Base-by-base conservation (phyloP, 2,888 invertebrate genomes). In the Nebria brevicollis region DNA sequence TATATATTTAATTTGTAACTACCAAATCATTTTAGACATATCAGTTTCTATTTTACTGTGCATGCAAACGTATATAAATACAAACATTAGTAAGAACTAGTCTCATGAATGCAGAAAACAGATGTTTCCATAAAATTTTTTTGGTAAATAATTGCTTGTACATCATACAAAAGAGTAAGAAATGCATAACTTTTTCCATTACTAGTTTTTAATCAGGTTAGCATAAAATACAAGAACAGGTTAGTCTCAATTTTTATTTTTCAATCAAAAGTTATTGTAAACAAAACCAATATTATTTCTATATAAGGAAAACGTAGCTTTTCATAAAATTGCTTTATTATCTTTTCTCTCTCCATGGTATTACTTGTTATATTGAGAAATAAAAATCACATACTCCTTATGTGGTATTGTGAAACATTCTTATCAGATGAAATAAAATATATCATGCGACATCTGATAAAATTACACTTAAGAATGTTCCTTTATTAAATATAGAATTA, bases 401-500 rank as follows among this genome's bases (percentile, higher is more conserved):
- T 68, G 26, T 68, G 68, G 25, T 54, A 54, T 54, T 54, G 54
- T 54, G 13, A 54, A 13, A 54, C 54, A 66, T 11, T 25, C 15
- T 25, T 11, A 68, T 68, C 68, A 66, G 15, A 66, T n/a, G n/a
- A 66, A 66, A 66, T 66, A 15, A 66, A n/a, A 66, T 15, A 26
- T 25, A 26, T n/a, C 2, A 25, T 68, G 15, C 11, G n/a, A 34
- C 72, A 42, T 41, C 65, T 75, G 66, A 13, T 26, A 65, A 66
- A 54, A 54, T 11, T 13, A 54, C 8, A 8, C 8, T 54, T 54
- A 3, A 8, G 54, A 75, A 75, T 75, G 75, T 66, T 75, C 26
- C 25, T 70, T 70, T 70, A 77, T 77, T 77, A 68, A 77, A 77
- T 70, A 70, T 72, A 70, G 70, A 77, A 68, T 77, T 77, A 77